A percentile compares a stretch with the other conserved stretches of the same genome.
These are phyloP conservation scores for Zingel zingel DNA, from an alignment of 2,113 vertebrate genomes.

Conservation along the genomic window DNA sequence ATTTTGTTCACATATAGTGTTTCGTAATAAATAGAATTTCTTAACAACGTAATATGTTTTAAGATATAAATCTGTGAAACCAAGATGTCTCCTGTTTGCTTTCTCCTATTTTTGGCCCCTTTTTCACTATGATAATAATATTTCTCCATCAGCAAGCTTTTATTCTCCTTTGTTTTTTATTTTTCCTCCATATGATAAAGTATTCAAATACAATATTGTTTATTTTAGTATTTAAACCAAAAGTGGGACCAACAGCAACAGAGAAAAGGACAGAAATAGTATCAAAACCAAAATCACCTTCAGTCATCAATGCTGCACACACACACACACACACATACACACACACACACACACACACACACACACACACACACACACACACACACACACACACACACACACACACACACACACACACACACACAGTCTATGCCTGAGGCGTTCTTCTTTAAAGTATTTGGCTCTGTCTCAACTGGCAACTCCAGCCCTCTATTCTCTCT, in stretches of 20 bases:
- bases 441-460: conserved; percentile 67
- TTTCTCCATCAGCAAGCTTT: conserved; percentile 9
- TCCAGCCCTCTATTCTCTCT: conserved; percentile 61
- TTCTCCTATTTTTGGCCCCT: background rate
- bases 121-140: background rate
- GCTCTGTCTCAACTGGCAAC: conserved; percentile 68
- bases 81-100: background rate
- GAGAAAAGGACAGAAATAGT: conserved; percentile 44
- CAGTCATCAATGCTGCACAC: conserved; percentile 12
- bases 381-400: conserved; percentile 37
- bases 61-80: background rate
- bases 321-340: conserved; percentile 12
- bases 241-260: conserved; percentile 28
- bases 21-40: background rate
- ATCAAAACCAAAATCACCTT: conserved; percentile 60
- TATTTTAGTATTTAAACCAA: conserved; percentile 46
- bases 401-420: conserved; percentile 20
- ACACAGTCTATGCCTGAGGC: conserved; percentile 63
- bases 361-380: conserved; percentile 19
- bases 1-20: background rate
- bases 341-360: conserved; percentile 32
- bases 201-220: conserved; percentile 21
- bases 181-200: background rate
- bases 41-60: background rate
- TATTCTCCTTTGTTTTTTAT: background rate